Percentiles rank a stretch among this genome's conserved stretches.
Conservation (phyloP, 2,113 vertebrate species). For the Acinonyx jubatus region DNA sequence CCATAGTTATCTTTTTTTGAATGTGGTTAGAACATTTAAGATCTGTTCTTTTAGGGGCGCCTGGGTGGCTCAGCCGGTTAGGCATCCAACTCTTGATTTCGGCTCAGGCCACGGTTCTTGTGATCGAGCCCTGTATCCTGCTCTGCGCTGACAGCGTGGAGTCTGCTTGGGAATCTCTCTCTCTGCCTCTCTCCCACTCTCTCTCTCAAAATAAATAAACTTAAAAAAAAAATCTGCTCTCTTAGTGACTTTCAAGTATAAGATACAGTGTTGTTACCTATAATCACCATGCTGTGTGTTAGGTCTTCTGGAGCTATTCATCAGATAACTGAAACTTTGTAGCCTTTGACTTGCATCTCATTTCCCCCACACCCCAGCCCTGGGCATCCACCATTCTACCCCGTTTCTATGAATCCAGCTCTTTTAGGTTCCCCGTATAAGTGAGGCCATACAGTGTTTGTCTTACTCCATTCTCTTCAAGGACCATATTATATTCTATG, state of each 20-base stretch:
- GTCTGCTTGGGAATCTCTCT: too few relatives aligned
- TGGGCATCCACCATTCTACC: neutral
- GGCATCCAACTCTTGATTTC: too few relatives aligned
- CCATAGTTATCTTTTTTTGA: neutral
- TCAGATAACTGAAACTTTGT: neutral
- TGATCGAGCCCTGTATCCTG: too few relatives aligned
- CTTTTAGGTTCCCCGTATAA: neutral
- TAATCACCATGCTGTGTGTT: neutral
- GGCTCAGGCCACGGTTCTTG: too few relatives aligned
- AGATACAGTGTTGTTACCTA: neutral
- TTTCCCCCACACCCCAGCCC: neutral
- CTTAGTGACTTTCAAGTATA: neutral
- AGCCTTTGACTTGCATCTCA: neutral
- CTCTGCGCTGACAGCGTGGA: too few relatives aligned
- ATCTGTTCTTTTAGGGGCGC: neutral
- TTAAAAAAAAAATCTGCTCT: neutral
- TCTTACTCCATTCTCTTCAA: neutral
- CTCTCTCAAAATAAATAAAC: too few relatives aligned
- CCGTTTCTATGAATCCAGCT: neutral
- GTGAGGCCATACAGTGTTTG: neutral
- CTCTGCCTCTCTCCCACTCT: too few relatives aligned
- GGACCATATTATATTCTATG: neutral
- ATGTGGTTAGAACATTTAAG: neutral
- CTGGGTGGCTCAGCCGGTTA: too few relatives aligned
- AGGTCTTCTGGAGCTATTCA: neutral